phyloP scores from a whole-genome alignment of 2,797 vertebrate species.

The Scolopax rusticola region DNA sequence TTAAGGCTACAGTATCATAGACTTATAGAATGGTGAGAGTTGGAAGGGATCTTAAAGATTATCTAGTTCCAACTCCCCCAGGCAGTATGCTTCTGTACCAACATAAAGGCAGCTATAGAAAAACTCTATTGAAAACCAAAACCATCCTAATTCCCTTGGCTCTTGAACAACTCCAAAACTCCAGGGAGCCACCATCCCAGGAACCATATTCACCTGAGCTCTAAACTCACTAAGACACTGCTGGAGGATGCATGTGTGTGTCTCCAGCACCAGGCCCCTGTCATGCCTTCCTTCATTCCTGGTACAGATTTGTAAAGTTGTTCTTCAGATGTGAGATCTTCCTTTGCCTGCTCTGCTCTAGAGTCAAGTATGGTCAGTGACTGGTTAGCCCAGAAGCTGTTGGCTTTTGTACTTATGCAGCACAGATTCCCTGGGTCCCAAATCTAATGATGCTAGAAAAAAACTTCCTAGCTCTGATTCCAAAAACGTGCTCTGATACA shows the following conservation, averaged over 20 bases:
- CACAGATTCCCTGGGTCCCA: background rate
- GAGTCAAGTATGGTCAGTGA: accelerated
- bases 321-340: background rate
- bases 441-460: too few species aligned
- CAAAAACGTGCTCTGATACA: background rate
- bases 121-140: background rate
- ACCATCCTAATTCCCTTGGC: background rate
- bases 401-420: background rate
- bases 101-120: background rate
- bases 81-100: background rate
- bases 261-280: background rate
- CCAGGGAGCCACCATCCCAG: background rate
- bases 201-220: background rate
- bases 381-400: background rate
- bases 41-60: background rate
- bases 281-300: background rate
- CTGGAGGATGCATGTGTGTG: background rate
- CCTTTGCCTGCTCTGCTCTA: background rate
- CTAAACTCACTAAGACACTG: background rate
- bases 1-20: background rate
- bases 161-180: background rate
- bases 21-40: background rate
- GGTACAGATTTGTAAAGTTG: background rate
- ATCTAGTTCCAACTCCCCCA: background rate
- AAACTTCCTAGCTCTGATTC: background rate